Conservation (phyloP, 2,797 vertebrate genomes). For the Micropoecilia bifurca region DNA sequence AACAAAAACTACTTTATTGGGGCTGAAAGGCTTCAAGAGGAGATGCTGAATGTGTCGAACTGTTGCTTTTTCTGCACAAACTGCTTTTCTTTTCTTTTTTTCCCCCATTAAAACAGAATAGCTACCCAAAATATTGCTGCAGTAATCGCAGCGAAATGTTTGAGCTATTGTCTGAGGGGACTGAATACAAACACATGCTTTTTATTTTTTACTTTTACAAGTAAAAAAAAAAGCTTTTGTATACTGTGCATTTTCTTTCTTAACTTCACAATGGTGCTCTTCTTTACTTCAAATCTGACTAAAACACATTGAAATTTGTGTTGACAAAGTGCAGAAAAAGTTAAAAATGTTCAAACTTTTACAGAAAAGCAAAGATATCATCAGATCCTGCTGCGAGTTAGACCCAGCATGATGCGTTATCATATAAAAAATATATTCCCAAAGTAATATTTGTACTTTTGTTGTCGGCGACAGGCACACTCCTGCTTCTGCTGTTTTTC, state of each 20-base stretch:
- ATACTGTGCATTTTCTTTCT: neutral
- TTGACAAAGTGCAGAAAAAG: neutral
- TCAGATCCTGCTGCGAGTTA: neutral
- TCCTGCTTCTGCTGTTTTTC: slow-evolving; percentile 9
- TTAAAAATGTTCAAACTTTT: neutral
- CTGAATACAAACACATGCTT: neutral
- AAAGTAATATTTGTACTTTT: neutral
- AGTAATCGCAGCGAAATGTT: neutral
- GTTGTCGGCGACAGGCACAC: neutral
- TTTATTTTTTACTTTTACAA: neutral
- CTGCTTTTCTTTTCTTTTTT: neutral
- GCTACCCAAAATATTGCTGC: neutral
- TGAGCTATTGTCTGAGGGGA: neutral
- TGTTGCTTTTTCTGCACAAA: slow-evolving; percentile 5
- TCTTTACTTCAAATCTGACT: neutral
- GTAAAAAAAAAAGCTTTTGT: neutral
- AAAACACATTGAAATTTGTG: neutral
- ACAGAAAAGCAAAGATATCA: neutral
- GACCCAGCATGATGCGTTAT: neutral
- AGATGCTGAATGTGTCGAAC: slow-evolving; percentile 7
- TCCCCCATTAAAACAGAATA: neutral
- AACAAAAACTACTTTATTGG: slow-evolving; percentile 7
- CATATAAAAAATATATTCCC: neutral
- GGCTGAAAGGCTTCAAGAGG: slow-evolving; percentile 7
- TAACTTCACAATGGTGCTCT: neutral